phyloP scores from a whole-genome alignment of 2,113 vertebrate genomes.

The Ranitomeya variabilis region DNA sequence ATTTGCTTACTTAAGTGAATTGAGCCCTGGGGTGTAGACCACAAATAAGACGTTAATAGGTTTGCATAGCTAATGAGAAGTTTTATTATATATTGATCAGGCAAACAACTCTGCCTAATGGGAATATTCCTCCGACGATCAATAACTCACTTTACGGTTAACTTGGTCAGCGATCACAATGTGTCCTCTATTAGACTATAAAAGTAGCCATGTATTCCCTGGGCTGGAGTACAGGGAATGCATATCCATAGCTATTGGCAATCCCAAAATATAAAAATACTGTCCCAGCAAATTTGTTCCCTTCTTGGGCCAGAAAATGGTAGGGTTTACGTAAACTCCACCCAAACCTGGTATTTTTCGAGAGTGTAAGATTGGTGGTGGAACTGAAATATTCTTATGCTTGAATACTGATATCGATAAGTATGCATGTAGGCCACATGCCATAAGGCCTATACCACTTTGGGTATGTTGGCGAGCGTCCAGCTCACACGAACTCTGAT shows the following conservation, averaged over 20 bases:
- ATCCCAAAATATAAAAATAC: too few species aligned
- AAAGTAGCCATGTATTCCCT: not conserved
- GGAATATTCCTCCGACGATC: not conserved
- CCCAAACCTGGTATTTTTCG: too few species aligned
- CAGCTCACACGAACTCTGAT: too few species aligned
- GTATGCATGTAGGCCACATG: not conserved
- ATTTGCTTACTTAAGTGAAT: not conserved
- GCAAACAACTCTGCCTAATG: not conserved
- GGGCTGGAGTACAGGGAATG: not conserved
- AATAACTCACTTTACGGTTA: not conserved
- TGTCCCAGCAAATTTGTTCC: too few species aligned
- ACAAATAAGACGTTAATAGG: not conserved
- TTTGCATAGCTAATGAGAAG: not conserved
- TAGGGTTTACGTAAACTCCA: too few species aligned
- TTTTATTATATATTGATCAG: conserved; percentile 3
- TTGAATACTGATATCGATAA: too few species aligned
- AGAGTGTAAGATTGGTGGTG: too few species aligned
- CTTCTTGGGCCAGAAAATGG: too few species aligned
- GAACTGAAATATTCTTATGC: too few species aligned
- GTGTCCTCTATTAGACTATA: not conserved
- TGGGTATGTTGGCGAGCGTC: too few species aligned
- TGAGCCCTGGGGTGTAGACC: not conserved
- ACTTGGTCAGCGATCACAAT: not conserved
- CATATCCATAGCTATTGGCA: not conserved
- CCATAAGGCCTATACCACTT: too few species aligned